These are phyloP conservation scores for Drosophila atroscutellata DNA, from an alignment of 2,888 invertebrate species.

Conservation along the genomic window DNA sequence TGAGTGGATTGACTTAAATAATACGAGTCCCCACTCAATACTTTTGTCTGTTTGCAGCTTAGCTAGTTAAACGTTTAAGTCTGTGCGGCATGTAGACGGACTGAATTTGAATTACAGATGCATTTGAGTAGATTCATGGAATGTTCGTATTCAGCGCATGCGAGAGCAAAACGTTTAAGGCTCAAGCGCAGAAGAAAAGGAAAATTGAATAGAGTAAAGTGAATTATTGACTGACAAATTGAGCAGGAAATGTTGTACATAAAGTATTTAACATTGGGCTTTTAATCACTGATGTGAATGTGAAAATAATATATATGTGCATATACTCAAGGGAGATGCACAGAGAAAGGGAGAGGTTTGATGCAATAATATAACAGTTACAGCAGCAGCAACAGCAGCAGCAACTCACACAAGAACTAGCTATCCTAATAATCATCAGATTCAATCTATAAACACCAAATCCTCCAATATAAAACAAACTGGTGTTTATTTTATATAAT, in stretches of 20 bases:
- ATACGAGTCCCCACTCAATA: conserved; percentile 17
- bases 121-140: background rate
- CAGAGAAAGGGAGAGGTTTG: background rate
- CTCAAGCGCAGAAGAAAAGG: background rate
- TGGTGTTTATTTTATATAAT: too few species aligned
- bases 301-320: background rate
- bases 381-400: background rate
- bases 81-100: background rate
- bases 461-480: background rate
- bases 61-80: conserved; percentile 1
- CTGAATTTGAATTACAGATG: background rate
- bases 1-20: conserved; percentile 19
- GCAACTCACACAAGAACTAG: background rate
- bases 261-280: background rate
- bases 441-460: background rate
- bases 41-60: conserved; percentile 7
- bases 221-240: background rate
- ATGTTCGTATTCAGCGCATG: background rate
- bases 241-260: background rate
- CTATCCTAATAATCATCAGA: background rate
- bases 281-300: background rate
- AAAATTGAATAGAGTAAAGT: background rate
- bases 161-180: background rate
- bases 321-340: background rate
- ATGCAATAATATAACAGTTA: background rate